Base-by-base conservation (phyloP, 2,888 invertebrate species). In the Calephelis perditalis region DNA sequence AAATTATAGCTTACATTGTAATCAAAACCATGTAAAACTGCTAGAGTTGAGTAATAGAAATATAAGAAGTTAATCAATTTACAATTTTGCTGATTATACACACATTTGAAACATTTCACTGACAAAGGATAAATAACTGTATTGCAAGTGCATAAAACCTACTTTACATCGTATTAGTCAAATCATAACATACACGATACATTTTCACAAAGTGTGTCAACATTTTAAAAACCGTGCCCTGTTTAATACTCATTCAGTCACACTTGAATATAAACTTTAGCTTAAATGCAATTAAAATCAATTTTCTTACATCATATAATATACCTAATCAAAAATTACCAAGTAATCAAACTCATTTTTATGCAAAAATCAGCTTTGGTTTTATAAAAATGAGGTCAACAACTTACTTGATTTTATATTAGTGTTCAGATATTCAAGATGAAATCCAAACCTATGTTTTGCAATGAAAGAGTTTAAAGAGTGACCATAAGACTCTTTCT, bases 181-280 rank as follows among this genome's bases (percentile, higher is more conserved):
- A 40, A 40, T 6, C 40, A 40, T 35, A 52, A 52, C 52, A 52
- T 11, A 35, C 52, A 52, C 26, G 35, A 5, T 35, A 11, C 52
- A 52, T 49, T 49, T 49, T 15, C 49, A 49, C 26, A 52, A 11
- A 10, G 26, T 11, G 35, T 52, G 52, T 26, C 35, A 52, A 52
- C 11, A 52, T 52, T 52, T 52, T 52, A 26, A 26, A 35, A 52
- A 52, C 26, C 26, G 26, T 52, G 26, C 10, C 8, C 35, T 10
- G 11, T 52, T 40, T 40, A 6, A 40, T 40, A 40, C 40, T 40
- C 26, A 52, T 49, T 9, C 8, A 49, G 15, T 52, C 10, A 52
- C 52, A 10, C 49, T 26, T 35, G 35, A 52, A 35, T 10, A 52
- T 26, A 26, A 52, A 52, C 52, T 35, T 10, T 52, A 52, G 11